A percentile compares a stretch with the other conserved stretches of the same genome.
Conservation (phyloP, 2,888 invertebrate genomes). For the Drosophila fungiperda region DNA sequence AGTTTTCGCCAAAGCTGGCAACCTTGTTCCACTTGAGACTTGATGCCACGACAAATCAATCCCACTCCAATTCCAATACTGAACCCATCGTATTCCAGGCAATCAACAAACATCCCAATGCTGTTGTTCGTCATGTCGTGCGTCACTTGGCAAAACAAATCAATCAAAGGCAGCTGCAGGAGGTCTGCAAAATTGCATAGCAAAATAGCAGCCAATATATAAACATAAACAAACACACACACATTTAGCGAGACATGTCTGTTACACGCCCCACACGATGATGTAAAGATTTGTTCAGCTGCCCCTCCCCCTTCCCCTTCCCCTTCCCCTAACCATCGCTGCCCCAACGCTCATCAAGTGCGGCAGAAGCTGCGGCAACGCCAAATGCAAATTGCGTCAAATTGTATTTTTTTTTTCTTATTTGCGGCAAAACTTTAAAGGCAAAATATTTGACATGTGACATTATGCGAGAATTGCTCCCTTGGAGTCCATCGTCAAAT, state of each 20-base stretch:
- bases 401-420: constrained; percentile 7
- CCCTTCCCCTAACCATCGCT: not conserved
- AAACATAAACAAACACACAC: not conserved
- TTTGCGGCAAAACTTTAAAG: constrained; percentile 72
- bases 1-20: constrained; percentile 10
- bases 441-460: constrained; percentile 73
- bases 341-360: constrained; percentile 20
- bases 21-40: constrained; percentile 56
- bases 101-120: constrained; percentile 52
- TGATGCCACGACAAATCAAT: constrained; percentile 28
- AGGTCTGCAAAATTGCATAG: constrained; percentile 48
- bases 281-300: constrained; percentile 4
- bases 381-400: constrained; percentile 70
- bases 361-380: constrained; percentile 70
- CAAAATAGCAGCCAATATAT: constrained; percentile 36
- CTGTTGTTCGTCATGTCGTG: constrained; percentile 51
- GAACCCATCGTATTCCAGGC: constrained; percentile 14
- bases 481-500: constrained; percentile 23
- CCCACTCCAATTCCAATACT: constrained; percentile 9
- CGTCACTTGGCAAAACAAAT: constrained; percentile 77
- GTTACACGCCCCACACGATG: constrained; percentile 49
- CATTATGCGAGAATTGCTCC: constrained; percentile 47
- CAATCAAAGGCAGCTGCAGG: constrained; percentile 68
- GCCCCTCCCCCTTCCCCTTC: not conserved
- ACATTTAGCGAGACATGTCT: not conserved